Conservation (phyloP, 2,888 invertebrate species). For the Oasisia sp. region DNA sequence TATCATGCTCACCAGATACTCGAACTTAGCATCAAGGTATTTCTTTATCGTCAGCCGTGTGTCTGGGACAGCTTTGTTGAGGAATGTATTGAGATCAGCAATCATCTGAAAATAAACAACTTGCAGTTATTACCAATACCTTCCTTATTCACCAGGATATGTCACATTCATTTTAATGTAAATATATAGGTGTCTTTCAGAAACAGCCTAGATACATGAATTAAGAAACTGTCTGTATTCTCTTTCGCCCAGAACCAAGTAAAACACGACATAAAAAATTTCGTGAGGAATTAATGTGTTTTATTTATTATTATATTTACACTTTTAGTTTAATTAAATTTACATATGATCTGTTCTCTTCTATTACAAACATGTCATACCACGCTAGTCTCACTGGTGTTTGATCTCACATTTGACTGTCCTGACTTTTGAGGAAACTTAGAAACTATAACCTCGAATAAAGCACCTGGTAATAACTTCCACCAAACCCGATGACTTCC, state of each 20-base stretch:
- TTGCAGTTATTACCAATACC: background rate
- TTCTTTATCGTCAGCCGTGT: conserved; percentile 96
- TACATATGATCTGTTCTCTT: background rate
- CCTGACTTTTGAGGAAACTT: background rate
- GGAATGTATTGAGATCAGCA: conserved; percentile 93
- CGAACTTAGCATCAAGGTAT: conserved; percentile 98
- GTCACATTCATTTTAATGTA: no score
- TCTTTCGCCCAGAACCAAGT: no score
- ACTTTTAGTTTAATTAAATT: no score
- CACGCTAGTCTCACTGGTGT: background rate
- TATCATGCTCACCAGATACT: conserved; percentile 77
- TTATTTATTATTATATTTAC: no score
- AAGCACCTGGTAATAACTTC: background rate
- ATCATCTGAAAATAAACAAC: conserved; percentile 74
- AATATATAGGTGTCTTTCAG: no score
- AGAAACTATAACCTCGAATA: background rate
- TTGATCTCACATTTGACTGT: background rate
- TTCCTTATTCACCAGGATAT: no score
- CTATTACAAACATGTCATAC: background rate
- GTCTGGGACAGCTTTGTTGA: conserved; percentile 96
- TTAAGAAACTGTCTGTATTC: no score
- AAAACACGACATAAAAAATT: no score
- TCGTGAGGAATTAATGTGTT: no score
- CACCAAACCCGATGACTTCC: no score
- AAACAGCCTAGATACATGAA: no score